phyloP scores from a whole-genome alignment of 2,797 vertebrate species.

The Tokudaia muenninki region DNA sequence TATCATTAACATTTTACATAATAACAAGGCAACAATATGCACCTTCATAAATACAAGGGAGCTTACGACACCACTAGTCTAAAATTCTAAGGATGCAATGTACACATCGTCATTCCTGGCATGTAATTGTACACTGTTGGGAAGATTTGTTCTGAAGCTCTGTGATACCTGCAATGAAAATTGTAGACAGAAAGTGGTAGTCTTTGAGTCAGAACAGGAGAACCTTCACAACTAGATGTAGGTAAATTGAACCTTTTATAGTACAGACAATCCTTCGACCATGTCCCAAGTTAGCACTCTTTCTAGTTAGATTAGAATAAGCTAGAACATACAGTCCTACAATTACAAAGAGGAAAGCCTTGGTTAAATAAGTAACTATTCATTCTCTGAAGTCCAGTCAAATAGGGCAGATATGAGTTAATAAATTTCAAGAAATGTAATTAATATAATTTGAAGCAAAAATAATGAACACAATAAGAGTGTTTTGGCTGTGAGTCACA shows the following conservation, averaged over 20 bases:
- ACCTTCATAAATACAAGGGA: background rate
- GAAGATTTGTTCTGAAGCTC: slow-evolving; percentile 25
- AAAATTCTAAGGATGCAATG: background rate
- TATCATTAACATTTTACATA: background rate
- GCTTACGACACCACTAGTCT: background rate
- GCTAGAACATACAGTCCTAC: background rate
- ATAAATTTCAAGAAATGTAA: slow-evolving; percentile 15
- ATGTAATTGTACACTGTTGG: background rate
- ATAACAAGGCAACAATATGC: background rate
- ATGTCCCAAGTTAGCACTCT: background rate
- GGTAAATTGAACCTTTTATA: slow-evolving; percentile 3
- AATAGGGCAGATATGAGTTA: background rate
- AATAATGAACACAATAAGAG: background rate
- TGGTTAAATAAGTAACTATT: slow-evolving; percentile 20
- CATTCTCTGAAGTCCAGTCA: slow-evolving; percentile 16
- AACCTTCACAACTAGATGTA: background rate
- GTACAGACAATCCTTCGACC: background rate
- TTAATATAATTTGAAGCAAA: background rate
- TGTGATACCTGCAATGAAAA: background rate
- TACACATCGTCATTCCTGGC: background rate
- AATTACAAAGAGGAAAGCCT: background rate
- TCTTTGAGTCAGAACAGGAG: background rate
- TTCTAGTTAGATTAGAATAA: slow-evolving; percentile 34
- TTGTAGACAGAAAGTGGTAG: slow-evolving; percentile 3
- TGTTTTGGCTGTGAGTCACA: slow-evolving; percentile 35